Conservation (phyloP, 2,888 invertebrate genomes). For the Cynaeus angustus region DNA sequence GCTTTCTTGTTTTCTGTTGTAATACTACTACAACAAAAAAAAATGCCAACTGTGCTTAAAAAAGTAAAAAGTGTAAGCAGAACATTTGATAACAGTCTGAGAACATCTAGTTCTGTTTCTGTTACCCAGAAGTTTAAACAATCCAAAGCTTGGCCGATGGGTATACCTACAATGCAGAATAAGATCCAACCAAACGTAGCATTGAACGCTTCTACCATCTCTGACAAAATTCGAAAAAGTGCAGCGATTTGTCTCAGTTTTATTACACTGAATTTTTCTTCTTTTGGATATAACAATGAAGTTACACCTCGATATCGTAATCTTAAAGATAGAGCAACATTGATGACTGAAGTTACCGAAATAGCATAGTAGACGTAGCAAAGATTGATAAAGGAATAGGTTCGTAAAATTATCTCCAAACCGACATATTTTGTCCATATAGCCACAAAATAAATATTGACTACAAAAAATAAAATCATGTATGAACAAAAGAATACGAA, state of each 20-base stretch:
- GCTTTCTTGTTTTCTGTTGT: not conserved
- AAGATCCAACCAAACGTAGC: conserved; percentile 18
- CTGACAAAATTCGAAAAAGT: not conserved
- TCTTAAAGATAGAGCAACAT: not conserved
- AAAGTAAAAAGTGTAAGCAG: not conserved
- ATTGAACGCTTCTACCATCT: not conserved
- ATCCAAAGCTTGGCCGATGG: not conserved
- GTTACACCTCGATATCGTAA: not conserved
- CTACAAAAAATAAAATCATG: not conserved
- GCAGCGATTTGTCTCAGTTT: not conserved
- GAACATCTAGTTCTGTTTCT: no score
- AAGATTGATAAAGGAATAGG: not conserved
- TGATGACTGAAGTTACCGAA: not conserved
- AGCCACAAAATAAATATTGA: not conserved
- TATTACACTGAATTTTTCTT: not conserved
- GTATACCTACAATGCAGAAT: not conserved
- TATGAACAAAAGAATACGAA: not conserved
- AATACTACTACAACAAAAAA: not conserved
- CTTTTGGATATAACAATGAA: not conserved
- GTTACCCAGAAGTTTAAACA: not conserved
- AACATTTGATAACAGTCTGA: not conserved
- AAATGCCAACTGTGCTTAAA: not conserved
- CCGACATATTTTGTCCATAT: not conserved
- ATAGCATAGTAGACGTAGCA: not conserved
- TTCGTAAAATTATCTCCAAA: not conserved